Conservation (phyloP, 2,888 invertebrate species). For the Melanargia galathea region DNA sequence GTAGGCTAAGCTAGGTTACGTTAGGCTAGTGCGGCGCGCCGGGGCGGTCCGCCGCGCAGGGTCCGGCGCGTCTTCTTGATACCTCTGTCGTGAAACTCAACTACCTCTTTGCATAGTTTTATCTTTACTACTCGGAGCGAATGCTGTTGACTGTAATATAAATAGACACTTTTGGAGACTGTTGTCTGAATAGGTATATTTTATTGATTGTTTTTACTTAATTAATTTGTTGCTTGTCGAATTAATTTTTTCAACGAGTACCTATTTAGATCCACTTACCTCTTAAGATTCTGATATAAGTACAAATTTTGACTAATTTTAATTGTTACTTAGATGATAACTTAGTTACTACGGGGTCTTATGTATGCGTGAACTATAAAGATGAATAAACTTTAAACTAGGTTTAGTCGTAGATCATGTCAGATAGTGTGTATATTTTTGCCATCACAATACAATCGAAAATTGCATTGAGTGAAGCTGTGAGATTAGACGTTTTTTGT, state of each 20-base stretch:
- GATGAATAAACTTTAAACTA: slow-evolving; percentile 54
- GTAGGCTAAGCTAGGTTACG: slow-evolving; percentile 60
- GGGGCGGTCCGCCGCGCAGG: slow-evolving; percentile 75
- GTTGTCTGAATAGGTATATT: slow-evolving; percentile 79
- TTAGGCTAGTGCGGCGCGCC: slow-evolving; percentile 65
- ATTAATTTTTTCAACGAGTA: slow-evolving; percentile 54
- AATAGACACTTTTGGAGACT: slow-evolving; percentile 72
- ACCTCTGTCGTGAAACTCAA: slow-evolving; percentile 73
- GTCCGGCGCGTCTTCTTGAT: slow-evolving; percentile 71
- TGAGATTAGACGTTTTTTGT: slow-evolving; percentile 1
- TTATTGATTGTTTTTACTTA: slow-evolving; percentile 74
- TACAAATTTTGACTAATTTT: slow-evolving; percentile 81
- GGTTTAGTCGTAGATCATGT: slow-evolving; percentile 64
- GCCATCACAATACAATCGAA: slow-evolving; percentile 3
- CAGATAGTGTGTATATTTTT: slow-evolving; percentile 47
- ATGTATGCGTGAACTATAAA: slow-evolving; percentile 52
- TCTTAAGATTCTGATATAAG: slow-evolving; percentile 77
- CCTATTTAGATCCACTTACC: slow-evolving; percentile 58
- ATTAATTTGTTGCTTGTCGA: slow-evolving; percentile 69
- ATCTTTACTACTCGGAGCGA: slow-evolving; percentile 62
- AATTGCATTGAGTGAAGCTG: neutral
- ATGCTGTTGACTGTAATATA: slow-evolving; percentile 70
- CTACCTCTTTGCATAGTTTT: slow-evolving; percentile 81
- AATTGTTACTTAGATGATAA: slow-evolving; percentile 75
- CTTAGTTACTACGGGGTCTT: slow-evolving; percentile 62